These are phyloP conservation scores for Pelobates fuscus DNA, from an alignment of 2,113 vertebrate genomes.

Conservation along the genomic window DNA sequence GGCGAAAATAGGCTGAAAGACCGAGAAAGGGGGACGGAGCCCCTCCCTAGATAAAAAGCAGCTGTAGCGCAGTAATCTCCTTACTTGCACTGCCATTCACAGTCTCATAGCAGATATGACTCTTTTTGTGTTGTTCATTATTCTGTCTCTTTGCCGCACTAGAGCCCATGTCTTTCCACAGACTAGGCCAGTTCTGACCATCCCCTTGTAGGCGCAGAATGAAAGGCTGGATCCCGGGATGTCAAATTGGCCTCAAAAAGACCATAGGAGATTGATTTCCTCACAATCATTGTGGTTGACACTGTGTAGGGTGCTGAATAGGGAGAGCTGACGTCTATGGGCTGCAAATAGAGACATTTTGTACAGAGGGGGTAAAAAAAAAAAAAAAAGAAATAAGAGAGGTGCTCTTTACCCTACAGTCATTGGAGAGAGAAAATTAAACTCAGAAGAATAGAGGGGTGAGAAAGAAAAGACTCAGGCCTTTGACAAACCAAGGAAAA, in stretches of 20 bases:
- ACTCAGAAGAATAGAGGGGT: conserved; percentile 58
- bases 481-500: conserved; percentile 79
- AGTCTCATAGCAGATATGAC: conserved; percentile 65
- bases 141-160: conserved; percentile 68
- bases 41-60: conserved; percentile 65
- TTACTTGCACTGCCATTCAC: conserved; percentile 85
- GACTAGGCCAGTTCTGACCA: conserved; percentile 71
- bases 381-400: too few species aligned
- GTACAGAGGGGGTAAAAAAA: conserved; percentile 75
- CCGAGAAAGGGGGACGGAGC: conserved; percentile 56
- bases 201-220: conserved; percentile 78
- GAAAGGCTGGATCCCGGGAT: conserved; percentile 77
- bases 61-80: conserved; percentile 78
- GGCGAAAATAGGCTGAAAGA: conserved; percentile 57
- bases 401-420: conserved; percentile 85
- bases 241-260: conserved; percentile 89
- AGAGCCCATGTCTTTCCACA: conserved; percentile 66
- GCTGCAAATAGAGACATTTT: conserved; percentile 95
- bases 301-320: conserved; percentile 84
- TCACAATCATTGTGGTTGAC: conserved; percentile 84
- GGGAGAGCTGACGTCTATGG: conserved; percentile 74
- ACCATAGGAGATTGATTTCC: conserved; percentile 94
- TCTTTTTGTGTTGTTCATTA: conserved; percentile 54
- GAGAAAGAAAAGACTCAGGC: conserved; percentile 67
- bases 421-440: conserved; percentile 81